A percentile compares a stretch with the other conserved stretches of the same genome.
Conservation (phyloP, 1,140 invertebrate species). For the Thereuonema tuberculata region DNA sequence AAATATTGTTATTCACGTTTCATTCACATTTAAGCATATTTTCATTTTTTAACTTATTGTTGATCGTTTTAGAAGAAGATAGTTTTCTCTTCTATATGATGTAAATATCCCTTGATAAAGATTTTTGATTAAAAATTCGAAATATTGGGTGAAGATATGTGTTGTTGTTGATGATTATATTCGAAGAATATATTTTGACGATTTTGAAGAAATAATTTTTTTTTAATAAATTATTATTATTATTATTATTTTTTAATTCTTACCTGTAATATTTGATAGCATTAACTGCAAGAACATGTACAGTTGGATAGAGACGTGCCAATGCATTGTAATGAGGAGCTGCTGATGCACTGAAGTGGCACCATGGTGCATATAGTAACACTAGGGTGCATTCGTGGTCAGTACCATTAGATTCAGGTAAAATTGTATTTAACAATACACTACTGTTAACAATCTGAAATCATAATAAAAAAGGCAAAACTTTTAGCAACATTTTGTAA, state of each 20-base stretch:
- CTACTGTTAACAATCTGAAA: constrained; percentile 2
- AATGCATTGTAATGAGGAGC: constrained; percentile 83
- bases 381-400: constrained; percentile 50
- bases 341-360: constrained; percentile 74
- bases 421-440: not conserved
- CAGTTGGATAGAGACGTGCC: constrained; percentile 62
- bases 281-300: constrained; percentile 81
- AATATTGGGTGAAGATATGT: too few relatives aligned
- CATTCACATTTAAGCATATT: too few relatives aligned
- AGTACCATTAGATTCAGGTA: not conserved
- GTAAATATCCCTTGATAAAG: too few relatives aligned
- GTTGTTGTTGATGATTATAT: too few relatives aligned
- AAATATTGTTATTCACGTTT: too few relatives aligned
- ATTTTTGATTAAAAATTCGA: too few relatives aligned
- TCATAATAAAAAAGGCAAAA: not conserved
- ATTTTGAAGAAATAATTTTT: too few relatives aligned
- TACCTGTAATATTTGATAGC: constrained; percentile 65
- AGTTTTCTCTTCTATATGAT: too few relatives aligned
- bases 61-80: too few relatives aligned
- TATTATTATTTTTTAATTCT: constrained; percentile 14
- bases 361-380: constrained; percentile 78
- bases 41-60: too few relatives aligned
- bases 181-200: too few relatives aligned
- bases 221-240: not conserved
- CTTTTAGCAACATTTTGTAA: too few relatives aligned